Evolutionary conservation across 2,113 vertebrate species (phyloP).

Genomic region (Ardeotis arabs): DNA sequence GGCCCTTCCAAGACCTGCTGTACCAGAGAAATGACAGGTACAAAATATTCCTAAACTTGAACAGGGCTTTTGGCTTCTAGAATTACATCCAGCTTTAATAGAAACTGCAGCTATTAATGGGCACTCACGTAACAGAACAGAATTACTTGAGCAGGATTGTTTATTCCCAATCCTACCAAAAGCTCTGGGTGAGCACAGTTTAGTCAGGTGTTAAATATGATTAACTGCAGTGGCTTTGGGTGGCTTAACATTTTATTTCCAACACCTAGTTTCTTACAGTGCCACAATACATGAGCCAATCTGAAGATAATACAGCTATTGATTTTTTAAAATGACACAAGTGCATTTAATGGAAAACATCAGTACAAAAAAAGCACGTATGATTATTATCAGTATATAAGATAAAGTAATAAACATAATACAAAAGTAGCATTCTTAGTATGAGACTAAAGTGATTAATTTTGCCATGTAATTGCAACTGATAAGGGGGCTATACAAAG

Average conservation of each 20-base stretch:
- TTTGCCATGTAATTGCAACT: neutral
- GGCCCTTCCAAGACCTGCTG: neutral
- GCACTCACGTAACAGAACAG: neutral
- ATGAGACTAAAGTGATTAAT: neutral
- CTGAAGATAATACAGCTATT: neutral
- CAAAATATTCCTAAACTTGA: neutral
- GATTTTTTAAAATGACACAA: neutral
- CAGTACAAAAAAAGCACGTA: neutral
- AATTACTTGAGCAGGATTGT: neutral
- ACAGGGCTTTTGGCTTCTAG: neutral
- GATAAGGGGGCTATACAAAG: neutral
- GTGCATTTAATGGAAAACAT: neutral
- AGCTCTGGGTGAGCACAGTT: conserved; percentile 6
- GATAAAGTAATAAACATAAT: neutral
- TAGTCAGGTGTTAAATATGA: conserved; percentile 30
- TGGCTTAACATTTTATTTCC: conserved; percentile 43
- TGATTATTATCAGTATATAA: neutral
- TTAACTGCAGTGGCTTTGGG: conserved; percentile 21
- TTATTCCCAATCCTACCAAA: neutral
- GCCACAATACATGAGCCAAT: neutral
- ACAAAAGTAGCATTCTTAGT: neutral
- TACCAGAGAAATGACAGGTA: neutral
- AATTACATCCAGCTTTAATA: neutral
- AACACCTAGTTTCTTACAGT: neutral
- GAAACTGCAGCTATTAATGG: neutral